Evolutionary conservation across 2,113 vertebrate genomes (phyloP), one percentile per base, ranked within the genome.

Genomic region (Taurulus bubalis): DNA sequence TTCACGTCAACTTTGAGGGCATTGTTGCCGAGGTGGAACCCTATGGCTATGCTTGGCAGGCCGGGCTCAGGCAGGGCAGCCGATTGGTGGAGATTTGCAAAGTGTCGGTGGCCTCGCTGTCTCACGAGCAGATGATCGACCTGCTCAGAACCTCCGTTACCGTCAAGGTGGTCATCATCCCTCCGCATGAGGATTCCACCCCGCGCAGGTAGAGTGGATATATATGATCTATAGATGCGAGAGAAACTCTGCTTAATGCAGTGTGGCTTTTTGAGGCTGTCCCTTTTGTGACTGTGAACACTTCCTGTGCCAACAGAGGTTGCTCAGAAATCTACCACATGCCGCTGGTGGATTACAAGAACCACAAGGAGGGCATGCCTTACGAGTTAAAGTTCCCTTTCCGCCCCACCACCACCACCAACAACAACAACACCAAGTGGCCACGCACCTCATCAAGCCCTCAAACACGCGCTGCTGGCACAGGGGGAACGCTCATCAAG

Each of bases 111-210:
- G 97, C 98, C 69, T 98, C 98, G 0, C 95, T 99, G 84, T 97
- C 97, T 77, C 98, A 99, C 0, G 98, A 99, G 90, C 98, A 99
- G 73, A 99, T 99, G 98, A 98, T 99, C 0, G 98, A 99, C 71
- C 97, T 99, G 56, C 95, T 99, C 82, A 94, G 98, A 82, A 99
- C 98, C 0, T 99, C 98, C 0, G 97, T 98, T 30, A 98, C 98
- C 0, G 98, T 99, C 75, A 98, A 97, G 88, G 98, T 99, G 0
- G 97, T 98, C 90, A 98, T 99, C 22, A 97, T 99, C 79, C 97
- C 97, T 15, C 98, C 98, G 0, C 96, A 98, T 1, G 98, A 98
- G 8, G 97, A 99, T 91, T 97, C 97, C 88, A 98, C 96, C 0
- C 97, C 98, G 0, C 96, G 98, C 92, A 98, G 98, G 98, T 99